A percentile compares a stretch with the other conserved stretches of the same genome.
These are phyloP conservation scores for Buteo buteo DNA, from an alignment of 2,113 vertebrate genomes.

Conservation along the genomic window DNA sequence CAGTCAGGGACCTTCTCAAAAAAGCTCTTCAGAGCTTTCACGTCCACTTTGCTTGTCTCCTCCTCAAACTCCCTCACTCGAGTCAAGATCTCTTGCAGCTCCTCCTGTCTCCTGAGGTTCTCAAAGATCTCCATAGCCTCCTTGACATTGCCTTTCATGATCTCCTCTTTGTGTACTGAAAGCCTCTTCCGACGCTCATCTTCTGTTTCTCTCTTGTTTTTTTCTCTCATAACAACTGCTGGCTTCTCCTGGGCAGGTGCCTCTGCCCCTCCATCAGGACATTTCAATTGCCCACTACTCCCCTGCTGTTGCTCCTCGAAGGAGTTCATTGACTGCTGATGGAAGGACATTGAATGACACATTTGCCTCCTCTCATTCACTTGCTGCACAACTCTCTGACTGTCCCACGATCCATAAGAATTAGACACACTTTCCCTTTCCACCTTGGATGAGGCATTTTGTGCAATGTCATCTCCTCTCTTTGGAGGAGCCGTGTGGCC, in stretches of 20 bases:
- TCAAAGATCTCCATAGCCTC: conserved; percentile 83
- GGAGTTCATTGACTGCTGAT: neutral
- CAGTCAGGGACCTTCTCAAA: conserved; percentile 87
- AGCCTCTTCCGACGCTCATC: conserved; percentile 81
- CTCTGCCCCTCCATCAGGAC: neutral
- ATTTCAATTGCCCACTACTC: neutral
- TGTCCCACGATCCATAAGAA: neutral
- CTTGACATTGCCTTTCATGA: conserved; percentile 83
- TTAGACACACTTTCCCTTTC: conserved; percentile 22
- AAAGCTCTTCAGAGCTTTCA: conserved; percentile 76
- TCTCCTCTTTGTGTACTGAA: conserved; percentile 89
- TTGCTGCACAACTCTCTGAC: neutral
- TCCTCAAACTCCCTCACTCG: conserved; percentile 84
- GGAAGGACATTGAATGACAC: neutral
- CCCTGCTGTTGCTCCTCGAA: neutral
- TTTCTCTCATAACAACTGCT: conserved; percentile 77
- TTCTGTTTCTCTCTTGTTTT: conserved; percentile 77
- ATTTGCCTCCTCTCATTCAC: conserved; percentile 13
- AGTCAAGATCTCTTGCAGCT: conserved; percentile 83
- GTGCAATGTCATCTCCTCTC: neutral
- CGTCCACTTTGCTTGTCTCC: conserved; percentile 78
- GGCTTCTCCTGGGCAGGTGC: conserved; percentile 1
- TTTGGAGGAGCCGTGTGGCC: neutral
- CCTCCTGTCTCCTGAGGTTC: conserved; percentile 81
- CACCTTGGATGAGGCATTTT: conserved; percentile 13